Evolutionary conservation across 2,797 vertebrate species (phyloP).

Genomic region (Chromobotia macracanthus): DNA sequence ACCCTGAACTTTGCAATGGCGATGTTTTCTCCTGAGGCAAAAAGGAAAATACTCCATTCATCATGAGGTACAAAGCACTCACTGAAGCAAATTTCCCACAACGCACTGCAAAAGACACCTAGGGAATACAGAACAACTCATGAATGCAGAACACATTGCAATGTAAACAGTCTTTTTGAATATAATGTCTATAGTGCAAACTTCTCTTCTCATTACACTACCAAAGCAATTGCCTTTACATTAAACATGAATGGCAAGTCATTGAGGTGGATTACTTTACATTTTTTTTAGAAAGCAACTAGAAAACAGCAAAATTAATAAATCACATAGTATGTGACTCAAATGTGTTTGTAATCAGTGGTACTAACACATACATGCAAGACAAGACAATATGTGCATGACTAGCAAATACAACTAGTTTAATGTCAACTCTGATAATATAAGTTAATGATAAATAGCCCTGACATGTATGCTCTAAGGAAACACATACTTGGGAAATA

Average conservation of each 20-base stretch:
- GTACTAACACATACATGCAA: too few species aligned
- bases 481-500: too few species aligned
- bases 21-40: not conserved
- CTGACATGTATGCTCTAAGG: too few species aligned
- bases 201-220: not conserved
- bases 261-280: not conserved
- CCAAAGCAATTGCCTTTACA: not conserved
- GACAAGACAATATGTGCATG: too few species aligned
- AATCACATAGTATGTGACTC: too few species aligned
- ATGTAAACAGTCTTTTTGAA: not conserved
- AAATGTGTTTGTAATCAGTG: too few species aligned
- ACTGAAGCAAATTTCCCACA: slow-evolving; percentile 52
- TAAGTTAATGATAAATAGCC: too few species aligned
- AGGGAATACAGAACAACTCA: slow-evolving; percentile 8
- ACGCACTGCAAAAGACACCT: slow-evolving; percentile 27
- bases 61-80: slow-evolving; percentile 33
- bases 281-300: not conserved
- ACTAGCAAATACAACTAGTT: too few species aligned
- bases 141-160: not conserved
- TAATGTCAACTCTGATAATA: too few species aligned
- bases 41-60: not conserved
- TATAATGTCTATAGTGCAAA: not conserved
- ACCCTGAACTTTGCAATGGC: slow-evolving; percentile 5
- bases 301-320: too few species aligned
- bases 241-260: not conserved